These are phyloP conservation scores for Caradrina kadenii DNA, from an alignment of 2,888 invertebrate genomes.

Conservation along the genomic window DNA sequence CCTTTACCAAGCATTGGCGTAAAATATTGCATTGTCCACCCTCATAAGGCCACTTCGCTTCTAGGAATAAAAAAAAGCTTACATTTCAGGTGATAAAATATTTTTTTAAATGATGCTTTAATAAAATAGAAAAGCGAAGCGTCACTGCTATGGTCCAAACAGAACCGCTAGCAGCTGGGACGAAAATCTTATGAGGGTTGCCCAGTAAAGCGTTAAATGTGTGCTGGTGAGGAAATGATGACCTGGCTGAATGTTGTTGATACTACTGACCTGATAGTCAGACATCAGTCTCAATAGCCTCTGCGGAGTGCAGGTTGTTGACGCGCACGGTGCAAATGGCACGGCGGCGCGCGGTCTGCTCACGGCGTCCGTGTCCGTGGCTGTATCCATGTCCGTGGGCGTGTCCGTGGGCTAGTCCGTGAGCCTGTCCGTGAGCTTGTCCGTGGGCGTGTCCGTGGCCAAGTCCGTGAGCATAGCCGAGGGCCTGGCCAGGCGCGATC, in stretches of 20 bases:
- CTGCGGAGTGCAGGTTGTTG: constrained; percentile 91
- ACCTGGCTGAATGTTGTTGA: constrained; percentile 49
- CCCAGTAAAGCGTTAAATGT: constrained; percentile 61
- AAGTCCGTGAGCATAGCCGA: neutral
- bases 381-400: neutral
- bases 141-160: neutral
- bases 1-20: constrained; percentile 55
- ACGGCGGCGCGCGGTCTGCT: constrained; percentile 73
- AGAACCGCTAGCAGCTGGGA: neutral
- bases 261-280: constrained; percentile 95
- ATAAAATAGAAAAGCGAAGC: constrained; percentile 10
- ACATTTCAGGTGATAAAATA: neutral
- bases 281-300: constrained; percentile 98
- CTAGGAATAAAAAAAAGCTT: neutral
- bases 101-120: neutral
- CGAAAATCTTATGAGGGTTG: constrained; percentile 43
- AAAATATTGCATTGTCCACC: constrained; percentile 27
- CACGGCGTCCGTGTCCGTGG: constrained; percentile 60
- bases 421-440: constrained; percentile 65
- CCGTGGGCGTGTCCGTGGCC: constrained; percentile 56
- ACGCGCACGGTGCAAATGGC: constrained; percentile 85
- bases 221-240: constrained; percentile 57
- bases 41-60: constrained; percentile 40
- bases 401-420: constrained; percentile 60
- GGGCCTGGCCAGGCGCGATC: constrained; percentile 68